Evolutionary conservation across 1,140 invertebrate species (phyloP).

Genomic region (Zaprionus capensis): DNA sequence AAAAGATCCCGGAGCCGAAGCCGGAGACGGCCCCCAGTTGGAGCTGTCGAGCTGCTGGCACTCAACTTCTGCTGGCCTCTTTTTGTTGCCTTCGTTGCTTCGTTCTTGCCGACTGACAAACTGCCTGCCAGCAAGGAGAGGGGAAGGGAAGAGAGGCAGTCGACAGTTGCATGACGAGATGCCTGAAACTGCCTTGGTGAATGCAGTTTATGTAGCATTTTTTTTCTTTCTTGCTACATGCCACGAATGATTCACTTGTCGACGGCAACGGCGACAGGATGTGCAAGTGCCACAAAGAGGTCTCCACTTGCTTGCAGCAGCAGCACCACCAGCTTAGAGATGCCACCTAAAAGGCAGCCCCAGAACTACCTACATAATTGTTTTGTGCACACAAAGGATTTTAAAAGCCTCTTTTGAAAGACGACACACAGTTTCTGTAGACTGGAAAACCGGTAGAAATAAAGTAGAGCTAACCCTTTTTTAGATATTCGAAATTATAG

Average conservation of each 20-base stretch:
- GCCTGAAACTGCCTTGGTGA: slow-evolving; percentile 56
- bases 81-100: slow-evolving; percentile 44
- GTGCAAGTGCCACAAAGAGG: slow-evolving; percentile 74
- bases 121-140: slow-evolving; percentile 16
- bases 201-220: slow-evolving; percentile 64
- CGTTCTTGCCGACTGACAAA: slow-evolving; percentile 59
- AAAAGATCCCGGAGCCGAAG: slow-evolving; percentile 51
- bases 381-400: slow-evolving; percentile 44
- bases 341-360: slow-evolving; percentile 58
- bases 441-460: neutral
- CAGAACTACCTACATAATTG: slow-evolving; percentile 40
- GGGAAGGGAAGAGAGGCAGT: slow-evolving; percentile 16
- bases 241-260: slow-evolving; percentile 76
- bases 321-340: slow-evolving; percentile 38
- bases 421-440: slow-evolving; percentile 1
- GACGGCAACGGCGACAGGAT: slow-evolving; percentile 60
- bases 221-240: slow-evolving; percentile 47
- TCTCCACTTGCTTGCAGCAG: slow-evolving; percentile 44
- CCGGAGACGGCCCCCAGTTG: slow-evolving; percentile 48
- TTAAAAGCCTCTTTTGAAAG: slow-evolving; percentile 24
- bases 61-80: slow-evolving; percentile 68
- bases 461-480: neutral
- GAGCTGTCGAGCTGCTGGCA: slow-evolving; percentile 46
- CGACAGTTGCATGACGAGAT: slow-evolving; percentile 78
- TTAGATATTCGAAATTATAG: neutral